Percentiles rank a stretch among this genome's conserved stretches.
Conservation (phyloP, 2,113 vertebrate genomes). For the Corythornis cristatus region DNA sequence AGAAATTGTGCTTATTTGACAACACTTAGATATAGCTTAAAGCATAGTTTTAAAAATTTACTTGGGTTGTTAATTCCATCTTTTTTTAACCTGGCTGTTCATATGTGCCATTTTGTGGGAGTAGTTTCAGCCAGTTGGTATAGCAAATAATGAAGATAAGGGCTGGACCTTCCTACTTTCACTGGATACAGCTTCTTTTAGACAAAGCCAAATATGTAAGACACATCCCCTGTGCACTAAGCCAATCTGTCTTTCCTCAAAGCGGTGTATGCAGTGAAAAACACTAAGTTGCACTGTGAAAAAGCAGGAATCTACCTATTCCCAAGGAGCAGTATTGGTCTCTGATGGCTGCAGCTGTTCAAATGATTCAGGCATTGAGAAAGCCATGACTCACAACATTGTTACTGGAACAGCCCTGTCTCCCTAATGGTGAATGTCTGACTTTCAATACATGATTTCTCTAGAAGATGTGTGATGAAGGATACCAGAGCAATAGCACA, state of each 20-base stretch:
- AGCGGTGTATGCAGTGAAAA: background rate
- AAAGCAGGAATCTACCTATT: background rate
- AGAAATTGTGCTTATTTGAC: background rate
- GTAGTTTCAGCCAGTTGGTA: background rate
- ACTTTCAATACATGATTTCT: background rate
- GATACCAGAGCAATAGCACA: background rate
- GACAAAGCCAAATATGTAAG: background rate
- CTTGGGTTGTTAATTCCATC: background rate
- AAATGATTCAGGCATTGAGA: slow-evolving; percentile 8
- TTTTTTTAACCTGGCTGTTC: background rate
- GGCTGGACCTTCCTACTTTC: background rate
- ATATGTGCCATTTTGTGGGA: background rate
- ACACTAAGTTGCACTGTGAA: background rate
- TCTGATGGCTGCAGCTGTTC: slow-evolving; percentile 6
- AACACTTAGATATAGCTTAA: background rate
- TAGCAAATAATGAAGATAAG: background rate
- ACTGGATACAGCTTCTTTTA: background rate
- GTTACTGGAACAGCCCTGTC: background rate
- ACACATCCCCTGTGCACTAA: background rate
- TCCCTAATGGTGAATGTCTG: background rate
- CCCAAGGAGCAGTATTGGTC: background rate
- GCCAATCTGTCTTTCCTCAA: background rate
- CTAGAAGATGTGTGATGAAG: background rate
- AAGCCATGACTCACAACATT: background rate
- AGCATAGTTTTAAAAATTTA: background rate